Evolutionary conservation across 2,797 vertebrate species (phyloP), one percentile per base, ranked within the genome.

Genomic region (Parauchenoglanis punctatus): DNA sequence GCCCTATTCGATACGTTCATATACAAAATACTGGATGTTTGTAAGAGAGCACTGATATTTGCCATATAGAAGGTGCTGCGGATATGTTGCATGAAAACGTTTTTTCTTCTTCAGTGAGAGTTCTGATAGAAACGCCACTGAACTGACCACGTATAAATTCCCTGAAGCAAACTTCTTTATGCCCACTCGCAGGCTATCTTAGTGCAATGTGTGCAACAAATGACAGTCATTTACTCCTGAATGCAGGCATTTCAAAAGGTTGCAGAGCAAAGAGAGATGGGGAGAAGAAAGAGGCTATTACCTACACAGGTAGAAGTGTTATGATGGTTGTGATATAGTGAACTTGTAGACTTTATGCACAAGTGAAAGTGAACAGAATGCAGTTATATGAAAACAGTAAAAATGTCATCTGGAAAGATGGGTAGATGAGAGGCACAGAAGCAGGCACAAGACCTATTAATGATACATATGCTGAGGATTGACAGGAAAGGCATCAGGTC

Each of bases 311-410:
- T 92, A 92, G 93, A 85, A 91, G 91, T 88, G 73, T 89, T 90
- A 83, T 94, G 94, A 94, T 95, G 93, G 90, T 70, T 87, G 88
- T 65, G 87, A 93, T 92, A 88, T 85, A 89, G 87, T 56, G 93
- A 95, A 93, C 89, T 73, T 92, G 92, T 91, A 93, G 93, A 95
- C 92, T 91, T 89, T 46, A 44, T 89, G 89, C 23, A 1, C 54
- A 35, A 78, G 8, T 61, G 31, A 81, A 81, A 59, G 54, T 59
- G 54, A 80, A 59, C 56, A 44, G 78, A 81, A 81, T 44, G 56
- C 11, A 23, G 8, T 31, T 20, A 28, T 31, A 91, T 92, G 86
- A 93, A 94, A 93, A 93, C 89, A 81, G 46, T 81, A 91, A 93
- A 93, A 94, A 95, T 93, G 92, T 92, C 92, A 94, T 86, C 67